These are phyloP conservation scores for Poeciliopsis turneri DNA, from an alignment of 2,797 vertebrate genomes.

Conservation along the genomic window DNA sequence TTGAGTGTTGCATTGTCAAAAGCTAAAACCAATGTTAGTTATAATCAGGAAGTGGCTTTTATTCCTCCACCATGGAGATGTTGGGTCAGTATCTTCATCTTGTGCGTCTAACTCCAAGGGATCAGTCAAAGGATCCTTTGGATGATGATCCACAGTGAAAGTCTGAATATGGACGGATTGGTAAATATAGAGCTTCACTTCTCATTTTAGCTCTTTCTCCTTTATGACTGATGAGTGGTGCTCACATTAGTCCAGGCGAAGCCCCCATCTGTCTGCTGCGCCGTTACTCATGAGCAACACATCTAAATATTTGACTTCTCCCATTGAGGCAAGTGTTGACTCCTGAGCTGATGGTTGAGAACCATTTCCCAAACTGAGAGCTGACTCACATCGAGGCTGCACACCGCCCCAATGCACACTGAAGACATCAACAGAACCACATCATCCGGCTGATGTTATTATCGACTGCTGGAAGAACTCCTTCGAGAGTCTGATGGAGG, in stretches of 20 bases:
- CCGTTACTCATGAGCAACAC: neutral
- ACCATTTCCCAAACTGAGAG: neutral
- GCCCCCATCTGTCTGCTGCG: neutral
- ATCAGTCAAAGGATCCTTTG: neutral
- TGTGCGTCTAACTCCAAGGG: no score
- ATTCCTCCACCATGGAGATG: no score
- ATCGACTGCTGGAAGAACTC: neutral
- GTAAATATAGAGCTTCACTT: neutral
- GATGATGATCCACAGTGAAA: neutral
- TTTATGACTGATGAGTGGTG: neutral
- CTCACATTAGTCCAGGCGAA: neutral
- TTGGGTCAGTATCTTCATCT: no score
- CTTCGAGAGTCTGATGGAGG: neutral
- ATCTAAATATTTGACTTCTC: neutral
- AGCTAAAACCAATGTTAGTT: no score
- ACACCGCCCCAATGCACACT: neutral
- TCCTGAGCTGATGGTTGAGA: neutral
- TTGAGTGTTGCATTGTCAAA: no score
- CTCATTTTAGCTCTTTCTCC: neutral
- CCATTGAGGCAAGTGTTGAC: neutral
- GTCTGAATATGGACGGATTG: neutral
- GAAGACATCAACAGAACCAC: neutral
- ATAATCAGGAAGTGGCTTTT: no score
- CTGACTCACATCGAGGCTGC: neutral
- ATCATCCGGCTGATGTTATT: neutral